Evolutionary conservation across 2,797 vertebrate genomes (phyloP), one percentile per base, ranked within the genome.

Genomic region (Chaetodon trifasciatus): DNA sequence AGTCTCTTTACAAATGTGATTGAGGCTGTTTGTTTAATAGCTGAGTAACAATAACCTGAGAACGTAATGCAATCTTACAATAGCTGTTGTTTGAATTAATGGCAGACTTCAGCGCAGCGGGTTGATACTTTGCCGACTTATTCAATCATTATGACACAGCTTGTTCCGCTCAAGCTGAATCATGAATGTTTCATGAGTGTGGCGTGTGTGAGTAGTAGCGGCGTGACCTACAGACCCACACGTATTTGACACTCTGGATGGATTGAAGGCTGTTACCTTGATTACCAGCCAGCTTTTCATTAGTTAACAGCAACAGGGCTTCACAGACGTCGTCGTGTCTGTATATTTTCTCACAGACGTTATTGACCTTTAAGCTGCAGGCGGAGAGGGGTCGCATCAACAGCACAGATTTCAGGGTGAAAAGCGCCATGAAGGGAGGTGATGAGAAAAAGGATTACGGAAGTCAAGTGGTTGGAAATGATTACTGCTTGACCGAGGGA

Each of bases 131-230:
- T 85, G 85, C 73, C 23, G 19, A 88, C 82, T 91, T 85, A 85
- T 93, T 92, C 76, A 91, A 86, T 94, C 87, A 86, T 90, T 84
- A 81, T 85, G 76, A 82, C 91, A 87, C 75, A 70, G 83, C 81
- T 89, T 70, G 6, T 89, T 85, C 76, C 74, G 42, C 74, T 86
- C 80, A 71, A 78, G 78, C 89, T 72, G 69, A 83, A 87, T 78
- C 84, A 87, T 91, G 86, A 92, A 93, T 93, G 82, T 91, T 94
- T 93, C 88, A 93, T 93, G 89, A 89, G 81, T 1, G 10, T 46
- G 32, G 77, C 76, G 74, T 82, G 86, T 71, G 78, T 37, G 74
- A 88, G 78, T 74, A 79, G 81, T 69, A 68, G 65, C 71, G 5
- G 74, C 9, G 39, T 86, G 85, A 88, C 88, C 85, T 47, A 55